Base-by-base conservation (phyloP, 2,797 vertebrate species). In the Halcyon leucocephala region DNA sequence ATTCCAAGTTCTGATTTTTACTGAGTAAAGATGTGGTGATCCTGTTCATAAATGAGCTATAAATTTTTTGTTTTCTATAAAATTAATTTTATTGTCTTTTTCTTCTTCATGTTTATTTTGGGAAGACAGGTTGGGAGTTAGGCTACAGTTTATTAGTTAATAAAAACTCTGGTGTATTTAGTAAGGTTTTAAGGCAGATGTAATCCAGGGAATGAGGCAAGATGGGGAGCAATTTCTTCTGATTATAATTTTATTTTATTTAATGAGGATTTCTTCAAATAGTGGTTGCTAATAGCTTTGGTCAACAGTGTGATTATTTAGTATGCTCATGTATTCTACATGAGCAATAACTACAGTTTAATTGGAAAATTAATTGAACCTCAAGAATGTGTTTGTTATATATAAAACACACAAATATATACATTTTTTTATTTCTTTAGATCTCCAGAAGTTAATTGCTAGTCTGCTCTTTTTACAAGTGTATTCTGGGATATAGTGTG, bases 1-100 rank as follows among this genome's bases (percentile, higher is more conserved):
- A 93, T 96, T 96, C 81, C 57, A 66, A 84, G 81, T 90, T 93
- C 70, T 93, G 52, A 62, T 69, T 96, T 96, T 85, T 95, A 87
- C 74, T 89, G 82, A 84, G 37, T 91, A 72, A 90, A 94, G 92
- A 65, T 93, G 51, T 86, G 49, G 42, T 84, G 54, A 35, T 17
- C 37, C 51, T 86, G 52, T 74, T 88, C 26, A 21, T 67, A 86
- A 77, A 61, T 18, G 29, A 70, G 33, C 61, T 86, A 55, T 41
- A 42, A 61, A 74, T n/a, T 12, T 86, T 81, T 54, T 55, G 4
- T 69, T 93, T 82, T 64, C 65, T 82, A 14, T 54, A 78, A 77
- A 93, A 62, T 84, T 39, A 35, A 28, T 84, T 69, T 92, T 72
- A 31, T 44, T 67, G 12, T 62, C 7, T 54, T 52, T 64, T 35